A percentile compares a stretch with the other conserved stretches of the same genome.
phyloP scores from a whole-genome alignment of 2,797 vertebrate species.

The Cheirogaleus major region DNA sequence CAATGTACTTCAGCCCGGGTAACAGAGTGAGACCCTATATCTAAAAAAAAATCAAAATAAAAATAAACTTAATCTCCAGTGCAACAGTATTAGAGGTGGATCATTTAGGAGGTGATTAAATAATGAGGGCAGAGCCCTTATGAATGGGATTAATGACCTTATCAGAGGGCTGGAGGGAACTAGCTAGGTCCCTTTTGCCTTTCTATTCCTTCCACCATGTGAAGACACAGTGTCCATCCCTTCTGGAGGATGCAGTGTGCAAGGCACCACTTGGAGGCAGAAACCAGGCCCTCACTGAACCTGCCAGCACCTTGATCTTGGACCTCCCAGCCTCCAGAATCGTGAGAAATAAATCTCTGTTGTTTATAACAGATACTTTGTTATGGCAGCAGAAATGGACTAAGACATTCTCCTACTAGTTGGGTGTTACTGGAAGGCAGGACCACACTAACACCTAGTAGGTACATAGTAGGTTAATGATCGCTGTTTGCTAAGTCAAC shows the following conservation, averaged over 20 bases:
- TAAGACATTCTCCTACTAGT: not conserved
- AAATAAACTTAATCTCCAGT: not conserved
- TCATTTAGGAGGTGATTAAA: too few species aligned
- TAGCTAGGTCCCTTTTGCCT: not conserved
- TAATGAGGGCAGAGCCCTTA: not conserved
- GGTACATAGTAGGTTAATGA: not conserved
- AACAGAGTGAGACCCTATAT: not conserved
- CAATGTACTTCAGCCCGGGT: not conserved
- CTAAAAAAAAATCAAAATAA: not conserved
- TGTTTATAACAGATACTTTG: not conserved
- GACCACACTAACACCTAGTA: not conserved
- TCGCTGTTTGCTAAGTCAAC: not conserved
- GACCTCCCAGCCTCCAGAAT: not conserved
- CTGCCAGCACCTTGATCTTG: not conserved
- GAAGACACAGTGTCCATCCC: not conserved
- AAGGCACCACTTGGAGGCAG: not conserved
- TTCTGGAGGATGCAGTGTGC: not conserved
- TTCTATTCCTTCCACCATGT: not conserved
- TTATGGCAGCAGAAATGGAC: not conserved
- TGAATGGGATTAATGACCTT: not conserved
- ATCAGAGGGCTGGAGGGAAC: not conserved
- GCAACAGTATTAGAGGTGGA: not conserved
- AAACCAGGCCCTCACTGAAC: not conserved
- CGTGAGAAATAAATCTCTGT: not conserved
- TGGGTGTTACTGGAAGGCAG: not conserved